Evolutionary conservation across 1,140 invertebrate species (phyloP).

Genomic region (Drosophila baimaii): DNA sequence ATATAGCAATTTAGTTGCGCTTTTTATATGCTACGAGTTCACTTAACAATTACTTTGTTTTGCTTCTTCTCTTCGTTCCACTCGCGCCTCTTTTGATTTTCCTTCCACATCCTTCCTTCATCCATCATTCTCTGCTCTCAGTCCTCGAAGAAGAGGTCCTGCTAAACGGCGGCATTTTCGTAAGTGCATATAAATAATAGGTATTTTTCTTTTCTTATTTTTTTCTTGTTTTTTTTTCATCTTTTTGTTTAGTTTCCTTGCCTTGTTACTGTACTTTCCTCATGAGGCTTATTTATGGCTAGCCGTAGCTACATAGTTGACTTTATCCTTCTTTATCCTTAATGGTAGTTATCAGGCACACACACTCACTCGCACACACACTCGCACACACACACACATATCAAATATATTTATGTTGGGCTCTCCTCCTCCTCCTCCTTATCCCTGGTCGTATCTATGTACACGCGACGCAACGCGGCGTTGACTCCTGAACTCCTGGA

Average conservation of each 20-base stretch:
- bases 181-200: constrained; percentile 37
- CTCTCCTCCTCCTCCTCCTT: background rate
- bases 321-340: constrained; percentile 1
- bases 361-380: background rate
- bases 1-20: constrained; percentile 41
- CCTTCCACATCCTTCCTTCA: too few relatives aligned
- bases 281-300: constrained; percentile 50
- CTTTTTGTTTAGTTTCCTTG: constrained; percentile 12
- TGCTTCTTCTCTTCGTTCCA: too few relatives aligned
- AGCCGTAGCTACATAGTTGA: constrained; percentile 41
- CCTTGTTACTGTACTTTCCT: constrained; percentile 24
- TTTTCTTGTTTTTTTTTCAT: background rate
- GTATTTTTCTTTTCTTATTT: constrained; percentile 4
- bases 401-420: background rate
- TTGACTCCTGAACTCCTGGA: constrained; percentile 14
- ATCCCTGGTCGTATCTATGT: background rate
- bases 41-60: constrained; percentile 43
- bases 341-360: constrained; percentile 25
- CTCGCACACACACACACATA: background rate
- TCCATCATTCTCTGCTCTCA: background rate
- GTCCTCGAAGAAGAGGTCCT: constrained; percentile 2
- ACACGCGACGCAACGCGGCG: constrained; percentile 22
- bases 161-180: constrained; percentile 68
- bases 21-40: constrained; percentile 43
- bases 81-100: background rate